A percentile compares a stretch with the other conserved stretches of the same genome.
These are phyloP conservation scores for Xiphorhynchus elegans DNA, from an alignment of 2,113 vertebrate species.

Conservation along the genomic window DNA sequence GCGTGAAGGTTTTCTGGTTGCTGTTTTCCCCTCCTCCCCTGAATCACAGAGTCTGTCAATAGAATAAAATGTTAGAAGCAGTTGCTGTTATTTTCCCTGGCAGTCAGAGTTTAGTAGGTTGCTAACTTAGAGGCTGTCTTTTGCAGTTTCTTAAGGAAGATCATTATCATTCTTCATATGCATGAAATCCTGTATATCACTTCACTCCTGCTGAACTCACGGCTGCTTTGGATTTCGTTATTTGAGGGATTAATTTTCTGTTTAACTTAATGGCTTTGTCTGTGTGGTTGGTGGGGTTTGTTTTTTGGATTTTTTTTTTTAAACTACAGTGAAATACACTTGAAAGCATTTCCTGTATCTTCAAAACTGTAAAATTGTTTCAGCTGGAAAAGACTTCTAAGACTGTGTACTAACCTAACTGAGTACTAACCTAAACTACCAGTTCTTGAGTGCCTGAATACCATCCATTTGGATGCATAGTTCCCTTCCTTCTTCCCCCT, in stretches of 20 bases:
- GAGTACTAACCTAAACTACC: not conserved
- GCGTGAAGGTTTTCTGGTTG: not conserved
- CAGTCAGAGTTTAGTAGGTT: not conserved
- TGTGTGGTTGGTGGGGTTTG: not conserved
- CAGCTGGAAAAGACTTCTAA: not conserved
- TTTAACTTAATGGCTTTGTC: not conserved
- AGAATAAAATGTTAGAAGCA: not conserved
- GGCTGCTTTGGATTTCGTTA: not conserved
- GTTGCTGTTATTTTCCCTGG: not conserved
- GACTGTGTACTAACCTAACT: not conserved
- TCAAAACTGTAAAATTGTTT: not conserved
- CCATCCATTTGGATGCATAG: not conserved
- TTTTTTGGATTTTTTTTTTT: not conserved
- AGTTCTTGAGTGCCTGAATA: not conserved
- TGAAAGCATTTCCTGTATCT: not conserved
- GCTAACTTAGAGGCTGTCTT: not conserved
- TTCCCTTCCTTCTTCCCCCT: not conserved
- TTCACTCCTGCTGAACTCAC: not conserved
- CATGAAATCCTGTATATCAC: not conserved
- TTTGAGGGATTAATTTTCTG: not conserved
- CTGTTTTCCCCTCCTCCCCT: not conserved
- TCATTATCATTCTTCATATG: not conserved
- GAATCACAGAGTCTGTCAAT: not conserved
- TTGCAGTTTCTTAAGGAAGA: not conserved
- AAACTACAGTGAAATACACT: not conserved